A percentile compares a stretch with the other conserved stretches of the same genome.
Conservation (phyloP, 1,140 invertebrate species). For the Spodoptera litura region DNA sequence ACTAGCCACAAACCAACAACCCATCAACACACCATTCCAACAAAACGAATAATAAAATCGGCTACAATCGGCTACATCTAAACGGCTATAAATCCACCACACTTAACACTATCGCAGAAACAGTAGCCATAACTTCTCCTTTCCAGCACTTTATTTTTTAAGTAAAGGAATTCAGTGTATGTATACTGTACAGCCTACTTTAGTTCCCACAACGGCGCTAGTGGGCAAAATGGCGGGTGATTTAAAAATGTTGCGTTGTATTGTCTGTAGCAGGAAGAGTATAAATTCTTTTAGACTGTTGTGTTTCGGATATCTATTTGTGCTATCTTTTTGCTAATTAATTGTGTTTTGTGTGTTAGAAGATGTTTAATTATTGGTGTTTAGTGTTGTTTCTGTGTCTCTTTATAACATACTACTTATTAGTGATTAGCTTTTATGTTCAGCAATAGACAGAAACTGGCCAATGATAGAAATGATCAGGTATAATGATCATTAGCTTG, state of each 20-base stretch:
- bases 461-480: too few species aligned
- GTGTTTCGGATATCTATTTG: background rate
- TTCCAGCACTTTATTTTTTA: slow-evolving; percentile 32
- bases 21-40: slow-evolving; percentile 31
- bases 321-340: background rate
- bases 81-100: slow-evolving; percentile 31
- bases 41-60: slow-evolving; percentile 38
- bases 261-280: slow-evolving; percentile 18
- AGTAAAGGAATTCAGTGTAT: slow-evolving; percentile 38
- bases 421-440: too few species aligned
- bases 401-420: too few species aligned
- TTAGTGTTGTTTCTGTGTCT: background rate
- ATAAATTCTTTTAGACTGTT: background rate
- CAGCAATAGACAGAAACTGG: too few species aligned
- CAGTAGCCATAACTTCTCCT: slow-evolving; percentile 9
- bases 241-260: slow-evolving; percentile 14
- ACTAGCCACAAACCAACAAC: background rate
- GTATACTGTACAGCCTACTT: background rate
- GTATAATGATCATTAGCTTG: too few species aligned
- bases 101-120: slow-evolving; percentile 28
- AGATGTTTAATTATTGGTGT: background rate
- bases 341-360: background rate
- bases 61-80: slow-evolving; percentile 8
- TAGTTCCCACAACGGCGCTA: slow-evolving; percentile 1
- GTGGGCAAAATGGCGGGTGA: slow-evolving; percentile 18